Evolutionary conservation across 2,113 vertebrate species (phyloP), one percentile per base, ranked within the genome.

Genomic region (Antechinus stuartii): DNA sequence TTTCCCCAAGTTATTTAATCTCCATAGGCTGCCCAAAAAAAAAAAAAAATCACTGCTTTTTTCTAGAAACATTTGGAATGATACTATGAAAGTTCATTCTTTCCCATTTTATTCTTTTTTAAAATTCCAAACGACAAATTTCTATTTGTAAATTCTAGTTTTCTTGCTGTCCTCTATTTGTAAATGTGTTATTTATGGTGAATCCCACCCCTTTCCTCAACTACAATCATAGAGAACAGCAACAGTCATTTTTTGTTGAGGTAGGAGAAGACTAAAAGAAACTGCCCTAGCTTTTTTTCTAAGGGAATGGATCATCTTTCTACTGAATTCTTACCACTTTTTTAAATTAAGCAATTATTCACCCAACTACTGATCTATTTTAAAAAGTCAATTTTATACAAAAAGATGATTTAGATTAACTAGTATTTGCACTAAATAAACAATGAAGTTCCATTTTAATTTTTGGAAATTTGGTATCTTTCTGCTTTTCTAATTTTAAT

Each of bases 381-480:
- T 94, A 7, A 52, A 49, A 49, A 52, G 90, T 42, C 95, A 25
- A 0, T n/a, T 89, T 90, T 30, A n/a, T 94, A 14, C 1, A 95
- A 90, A 95, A 94, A 96, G 93, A 90, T 12, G 14, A 26, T 54
- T 84, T 47, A 91, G 8, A 25, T 92, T 35, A 96, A 97, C 96
- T 96, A 14, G 2, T 35, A 47, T 0, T 91, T 97, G 97, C 26
- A 91, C 22, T 94, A 57, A 35, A 12, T 57, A 94, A 68, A 97
- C 96, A 95, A 98, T 35, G 97, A 97, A 95, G 8, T 54, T 96
- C 27, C 54, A 95, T 91, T 35, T 96, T 42, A 95, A 98, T 94
- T 55, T 97, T 96, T 97, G 76, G 93, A 98, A 97, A 96, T 93
- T 91, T 25, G 2, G 14, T 96, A 95, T 96, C 96, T 96, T 92